Base-by-base conservation (phyloP, 2,113 vertebrate genomes). In the Aegypius monachus region DNA sequence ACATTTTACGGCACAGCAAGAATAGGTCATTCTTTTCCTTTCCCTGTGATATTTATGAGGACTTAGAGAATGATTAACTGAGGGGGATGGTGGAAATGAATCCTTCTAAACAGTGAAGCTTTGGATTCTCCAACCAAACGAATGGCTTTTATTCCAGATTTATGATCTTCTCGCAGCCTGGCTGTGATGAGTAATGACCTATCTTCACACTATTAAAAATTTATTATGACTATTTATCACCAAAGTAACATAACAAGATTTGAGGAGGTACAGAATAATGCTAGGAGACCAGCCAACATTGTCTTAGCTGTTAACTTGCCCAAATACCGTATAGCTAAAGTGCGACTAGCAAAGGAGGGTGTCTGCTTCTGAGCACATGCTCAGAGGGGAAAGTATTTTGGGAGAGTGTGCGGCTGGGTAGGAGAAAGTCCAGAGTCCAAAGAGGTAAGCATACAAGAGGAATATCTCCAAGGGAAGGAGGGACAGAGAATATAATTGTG, bases 221-320 rank as follows among this genome's bases (percentile, higher is more conserved):
- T 97, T 96, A 97, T 95, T 81, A 58, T 81, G 91, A 94, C 91
- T 93, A 93, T 97, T 96, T 95, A 81, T 97, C 96, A 97, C 71
- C 67, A 83, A 93, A 97, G 91, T 82, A 95, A 97, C 50, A 0
- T 50, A 78, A 86, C 75, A 77, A 94, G 93, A 74, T 70, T 93
- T 71, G 84, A 91, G 86, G 81, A 95, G 91, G 84, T 58, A 90
- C 71, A 81, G 74, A 88, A 94, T 81, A 80, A 86, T 29, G 71
- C 70, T 26, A 82, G 85, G 89, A 90, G 93, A 63, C 84, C 93
- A 81, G 81, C 50, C 91, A 91, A 27, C 53, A 9, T 34, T 82
- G 81, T 82, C 93, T 71, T 72, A 77, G 68, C 50, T 55, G 48
- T 43, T 88, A 42, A 53, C 21, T 56, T 91, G 81, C 78, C 93